These are phyloP conservation scores for Tribolium castaneum DNA, from an alignment of 1,140 invertebrate species.

Conservation along the genomic window DNA sequence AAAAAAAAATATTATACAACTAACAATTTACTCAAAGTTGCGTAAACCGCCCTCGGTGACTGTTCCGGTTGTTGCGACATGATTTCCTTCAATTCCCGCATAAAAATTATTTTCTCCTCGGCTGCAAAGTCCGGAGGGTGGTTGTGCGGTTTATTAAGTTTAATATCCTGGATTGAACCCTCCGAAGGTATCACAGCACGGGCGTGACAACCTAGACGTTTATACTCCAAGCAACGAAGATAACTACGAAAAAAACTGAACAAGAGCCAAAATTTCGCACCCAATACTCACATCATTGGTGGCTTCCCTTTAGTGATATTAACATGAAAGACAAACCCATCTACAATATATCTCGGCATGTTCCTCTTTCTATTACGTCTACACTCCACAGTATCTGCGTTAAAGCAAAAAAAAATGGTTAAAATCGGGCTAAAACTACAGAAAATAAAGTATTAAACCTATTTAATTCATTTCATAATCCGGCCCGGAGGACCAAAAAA, in stretches of 20 bases:
- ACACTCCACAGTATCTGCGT: constrained; percentile 4
- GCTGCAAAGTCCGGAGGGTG: constrained; percentile 59
- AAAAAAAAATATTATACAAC: constrained; percentile 44
- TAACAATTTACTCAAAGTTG: constrained; percentile 54
- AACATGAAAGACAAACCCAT: constrained; percentile 61
- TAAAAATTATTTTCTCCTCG: constrained; percentile 60
- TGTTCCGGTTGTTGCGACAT: constrained; percentile 51
- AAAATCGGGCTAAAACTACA: too few species aligned
- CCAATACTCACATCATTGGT: constrained; percentile 58
- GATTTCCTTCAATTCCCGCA: constrained; percentile 58
- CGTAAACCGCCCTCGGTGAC: constrained; percentile 52
- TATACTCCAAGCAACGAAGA: constrained; percentile 58
- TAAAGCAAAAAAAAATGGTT: constrained; percentile 8
- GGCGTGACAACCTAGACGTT: constrained; percentile 58
- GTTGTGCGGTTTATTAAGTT: constrained; percentile 59
- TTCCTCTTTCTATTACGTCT: constrained; percentile 54
- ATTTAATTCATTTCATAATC: too few species aligned
- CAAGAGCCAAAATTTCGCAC: not conserved
- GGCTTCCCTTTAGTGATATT: constrained; percentile 61
- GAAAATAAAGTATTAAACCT: too few species aligned
- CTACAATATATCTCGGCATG: constrained; percentile 60
- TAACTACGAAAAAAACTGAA: constrained; percentile 27
- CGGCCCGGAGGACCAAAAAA: not conserved
- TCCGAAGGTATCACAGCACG: constrained; percentile 57
- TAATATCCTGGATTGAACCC: constrained; percentile 58